Conservation (phyloP, 2,888 invertebrate species). For the Troglohyphantes excavatus region DNA sequence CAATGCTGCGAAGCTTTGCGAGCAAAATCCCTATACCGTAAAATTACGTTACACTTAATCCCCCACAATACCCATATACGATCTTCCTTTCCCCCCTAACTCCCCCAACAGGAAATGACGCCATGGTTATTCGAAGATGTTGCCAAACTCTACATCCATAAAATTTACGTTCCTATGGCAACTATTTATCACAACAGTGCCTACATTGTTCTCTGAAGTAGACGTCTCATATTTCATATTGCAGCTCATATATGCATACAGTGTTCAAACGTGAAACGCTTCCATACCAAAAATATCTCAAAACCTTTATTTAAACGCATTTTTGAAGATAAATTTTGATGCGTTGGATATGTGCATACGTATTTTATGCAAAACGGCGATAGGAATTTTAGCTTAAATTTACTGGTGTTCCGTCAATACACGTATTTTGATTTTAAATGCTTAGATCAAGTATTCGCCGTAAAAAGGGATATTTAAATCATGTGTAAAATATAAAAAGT, state of each 20-base stretch:
- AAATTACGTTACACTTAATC: neutral
- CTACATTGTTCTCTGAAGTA: conserved; percentile 40
- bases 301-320: too few relatives aligned
- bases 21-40: neutral
- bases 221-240: conserved; percentile 58
- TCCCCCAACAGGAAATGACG: neutral
- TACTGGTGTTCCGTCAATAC: too few relatives aligned
- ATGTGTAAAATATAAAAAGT: too few relatives aligned
- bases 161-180: conserved; percentile 35
- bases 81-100: neutral
- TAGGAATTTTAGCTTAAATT: too few relatives aligned
- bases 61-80: neutral
- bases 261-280: neutral
- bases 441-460: too few relatives aligned
- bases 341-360: too few relatives aligned
- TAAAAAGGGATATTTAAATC: too few relatives aligned
- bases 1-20: neutral
- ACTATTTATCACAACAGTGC: conserved; percentile 53
- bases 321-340: too few relatives aligned
- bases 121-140: conserved; percentile 21
- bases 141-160: neutral
- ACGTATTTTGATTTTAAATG: too few relatives aligned
- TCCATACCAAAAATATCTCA: too few relatives aligned
- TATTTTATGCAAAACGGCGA: too few relatives aligned
- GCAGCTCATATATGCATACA: neutral